phyloP scores from a whole-genome alignment of 2,113 vertebrate species.

The Aegypius monachus region DNA sequence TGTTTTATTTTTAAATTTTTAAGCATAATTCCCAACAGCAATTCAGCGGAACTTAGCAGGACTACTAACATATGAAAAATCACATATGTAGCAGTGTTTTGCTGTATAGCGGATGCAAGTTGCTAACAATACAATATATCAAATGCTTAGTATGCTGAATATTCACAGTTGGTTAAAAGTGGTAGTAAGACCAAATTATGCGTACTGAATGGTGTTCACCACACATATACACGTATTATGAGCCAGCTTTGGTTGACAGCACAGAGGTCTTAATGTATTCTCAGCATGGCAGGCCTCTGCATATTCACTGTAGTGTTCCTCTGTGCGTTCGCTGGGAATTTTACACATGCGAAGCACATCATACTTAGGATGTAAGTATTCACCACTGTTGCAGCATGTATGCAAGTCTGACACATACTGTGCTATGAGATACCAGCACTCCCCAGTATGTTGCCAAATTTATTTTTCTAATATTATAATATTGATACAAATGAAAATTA shows the following conservation, averaged over 20 bases:
- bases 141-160: background rate
- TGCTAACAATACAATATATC: background rate
- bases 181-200: background rate
- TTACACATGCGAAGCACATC: background rate
- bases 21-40: background rate
- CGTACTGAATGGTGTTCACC: background rate
- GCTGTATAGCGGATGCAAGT: background rate
- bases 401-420: background rate
- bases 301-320: background rate
- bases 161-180: background rate
- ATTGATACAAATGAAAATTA: background rate
- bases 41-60: background rate
- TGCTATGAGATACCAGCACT: background rate
- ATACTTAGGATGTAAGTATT: background rate
- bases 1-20: background rate
- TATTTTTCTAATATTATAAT: background rate
- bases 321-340: background rate
- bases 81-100: background rate
- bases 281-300: background rate
- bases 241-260: background rate
- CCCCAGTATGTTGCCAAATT: background rate
- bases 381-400: background rate
- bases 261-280: background rate
- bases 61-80: background rate
- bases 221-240: rapidly evolving